phyloP scores from a whole-genome alignment of 2,113 vertebrate species.

The Thinocorus orbignyianus region DNA sequence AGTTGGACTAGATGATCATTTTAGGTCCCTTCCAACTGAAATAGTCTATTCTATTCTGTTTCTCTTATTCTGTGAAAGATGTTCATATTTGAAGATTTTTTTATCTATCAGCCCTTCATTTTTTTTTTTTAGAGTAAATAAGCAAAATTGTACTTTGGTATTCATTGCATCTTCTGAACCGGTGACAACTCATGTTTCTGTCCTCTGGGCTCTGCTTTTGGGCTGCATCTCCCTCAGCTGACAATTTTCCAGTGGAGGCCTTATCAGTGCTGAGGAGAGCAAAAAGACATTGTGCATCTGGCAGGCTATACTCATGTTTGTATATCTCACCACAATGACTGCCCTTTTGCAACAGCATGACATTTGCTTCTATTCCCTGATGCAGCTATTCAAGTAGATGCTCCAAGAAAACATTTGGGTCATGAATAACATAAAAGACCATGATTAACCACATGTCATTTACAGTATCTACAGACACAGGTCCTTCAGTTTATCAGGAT shows the following conservation, averaged over 20 bases:
- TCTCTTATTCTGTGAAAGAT: neutral
- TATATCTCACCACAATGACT: neutral
- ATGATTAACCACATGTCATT: neutral
- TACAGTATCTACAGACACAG: neutral
- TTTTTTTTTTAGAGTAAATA: neutral
- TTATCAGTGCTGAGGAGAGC: neutral
- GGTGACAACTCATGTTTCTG: neutral
- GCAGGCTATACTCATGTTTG: neutral
- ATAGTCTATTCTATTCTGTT: neutral
- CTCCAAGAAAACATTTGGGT: neutral
- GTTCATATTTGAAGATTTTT: neutral
- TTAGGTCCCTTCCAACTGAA: neutral
- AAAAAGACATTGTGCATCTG: neutral
- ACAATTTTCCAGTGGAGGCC: neutral
- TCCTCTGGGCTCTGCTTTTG: neutral
- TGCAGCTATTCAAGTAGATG: neutral
- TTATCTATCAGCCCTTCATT: neutral
- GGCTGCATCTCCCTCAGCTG: neutral
- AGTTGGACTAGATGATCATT: neutral
- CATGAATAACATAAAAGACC: neutral
- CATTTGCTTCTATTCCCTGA: conserved; percentile 12
- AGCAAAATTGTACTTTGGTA: neutral
- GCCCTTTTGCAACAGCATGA: neutral
- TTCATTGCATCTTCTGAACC: fast-evolving
- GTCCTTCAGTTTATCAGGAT: neutral